These are phyloP conservation scores for Atta cephalotes DNA, from an alignment of 1,140 invertebrate species.

Conservation along the genomic window DNA sequence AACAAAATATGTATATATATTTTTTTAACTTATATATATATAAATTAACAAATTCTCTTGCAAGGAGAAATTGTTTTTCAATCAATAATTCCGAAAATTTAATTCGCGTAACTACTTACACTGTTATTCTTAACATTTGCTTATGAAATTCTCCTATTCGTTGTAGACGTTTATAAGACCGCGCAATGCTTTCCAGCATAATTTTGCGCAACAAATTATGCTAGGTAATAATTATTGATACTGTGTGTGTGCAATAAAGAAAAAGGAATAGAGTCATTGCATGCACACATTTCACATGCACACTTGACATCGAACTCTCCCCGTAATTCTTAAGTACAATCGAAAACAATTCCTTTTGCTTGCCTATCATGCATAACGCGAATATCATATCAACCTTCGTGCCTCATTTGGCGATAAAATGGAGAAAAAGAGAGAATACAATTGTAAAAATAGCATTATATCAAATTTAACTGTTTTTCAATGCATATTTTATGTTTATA, in stretches of 20 bases:
- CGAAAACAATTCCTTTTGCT: constrained; percentile 37
- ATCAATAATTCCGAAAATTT: background rate
- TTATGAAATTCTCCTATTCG: background rate
- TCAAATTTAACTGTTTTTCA: background rate
- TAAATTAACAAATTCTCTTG: background rate
- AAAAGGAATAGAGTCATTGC: constrained; percentile 43
- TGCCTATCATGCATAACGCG: constrained; percentile 44
- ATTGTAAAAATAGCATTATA: background rate
- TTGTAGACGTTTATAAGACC: background rate
- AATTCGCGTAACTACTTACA: background rate
- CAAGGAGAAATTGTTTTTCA: background rate
- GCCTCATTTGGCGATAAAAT: background rate
- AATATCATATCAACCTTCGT: constrained; percentile 23
- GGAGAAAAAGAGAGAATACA: background rate
- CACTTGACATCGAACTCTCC: constrained; percentile 58
- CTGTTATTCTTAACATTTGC: background rate
- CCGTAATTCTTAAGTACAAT: constrained; percentile 33
- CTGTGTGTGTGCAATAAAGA: background rate
- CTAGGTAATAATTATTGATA: background rate
- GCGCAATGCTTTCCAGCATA: background rate
- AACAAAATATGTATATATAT: no score
- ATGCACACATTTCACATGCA: constrained; percentile 49
- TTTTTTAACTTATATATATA: no score
- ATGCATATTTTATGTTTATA: background rate
- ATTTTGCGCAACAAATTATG: constrained; percentile 23